These are phyloP conservation scores for Natrix natrix DNA, from an alignment of 2,797 vertebrate species.

Conservation along the genomic window DNA sequence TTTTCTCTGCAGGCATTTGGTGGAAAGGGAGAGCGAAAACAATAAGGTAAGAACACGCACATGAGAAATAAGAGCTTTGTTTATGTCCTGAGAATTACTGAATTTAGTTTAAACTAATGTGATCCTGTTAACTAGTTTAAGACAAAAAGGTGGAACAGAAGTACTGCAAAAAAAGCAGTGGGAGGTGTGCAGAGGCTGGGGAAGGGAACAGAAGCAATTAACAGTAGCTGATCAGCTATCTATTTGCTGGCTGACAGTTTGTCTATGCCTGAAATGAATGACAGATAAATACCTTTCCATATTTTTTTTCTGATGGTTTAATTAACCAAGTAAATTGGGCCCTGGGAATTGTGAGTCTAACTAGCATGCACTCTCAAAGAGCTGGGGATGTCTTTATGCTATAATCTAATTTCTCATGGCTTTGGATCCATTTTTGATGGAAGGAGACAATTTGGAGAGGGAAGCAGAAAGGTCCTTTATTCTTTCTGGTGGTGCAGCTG, in stretches of 20 bases:
- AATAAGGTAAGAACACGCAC: not conserved
- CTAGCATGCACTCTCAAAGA: not conserved
- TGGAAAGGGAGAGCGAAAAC: not conserved
- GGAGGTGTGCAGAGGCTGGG: accelerated
- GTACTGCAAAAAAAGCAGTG: accelerated
- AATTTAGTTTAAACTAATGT: not conserved
- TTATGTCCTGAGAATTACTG: not conserved
- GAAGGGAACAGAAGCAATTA: constrained; percentile 28
- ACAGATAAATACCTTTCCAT: constrained; percentile 42
- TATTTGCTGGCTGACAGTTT: constrained; percentile 39
- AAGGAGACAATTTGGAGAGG: not conserved
- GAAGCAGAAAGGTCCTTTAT: not conserved
- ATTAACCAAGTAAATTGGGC: constrained; percentile 31
- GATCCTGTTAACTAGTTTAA: not conserved
- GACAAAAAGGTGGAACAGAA: not conserved
- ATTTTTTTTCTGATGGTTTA: constrained; percentile 39
- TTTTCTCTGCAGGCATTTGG: not conserved
- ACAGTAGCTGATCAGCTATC: constrained; percentile 28
- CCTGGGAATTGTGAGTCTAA: not conserved
- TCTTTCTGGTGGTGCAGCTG: not conserved
- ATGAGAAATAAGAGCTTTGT: not conserved
- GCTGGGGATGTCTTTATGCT: not conserved
- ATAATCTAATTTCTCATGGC: not conserved
- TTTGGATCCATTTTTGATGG: not conserved
- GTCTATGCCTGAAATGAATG: constrained; percentile 45